A percentile compares a stretch with the other conserved stretches of the same genome.
These are phyloP conservation scores for Notoglanidium macrostoma DNA, from an alignment of 2,797 vertebrate genomes.

Conservation along the genomic window DNA sequence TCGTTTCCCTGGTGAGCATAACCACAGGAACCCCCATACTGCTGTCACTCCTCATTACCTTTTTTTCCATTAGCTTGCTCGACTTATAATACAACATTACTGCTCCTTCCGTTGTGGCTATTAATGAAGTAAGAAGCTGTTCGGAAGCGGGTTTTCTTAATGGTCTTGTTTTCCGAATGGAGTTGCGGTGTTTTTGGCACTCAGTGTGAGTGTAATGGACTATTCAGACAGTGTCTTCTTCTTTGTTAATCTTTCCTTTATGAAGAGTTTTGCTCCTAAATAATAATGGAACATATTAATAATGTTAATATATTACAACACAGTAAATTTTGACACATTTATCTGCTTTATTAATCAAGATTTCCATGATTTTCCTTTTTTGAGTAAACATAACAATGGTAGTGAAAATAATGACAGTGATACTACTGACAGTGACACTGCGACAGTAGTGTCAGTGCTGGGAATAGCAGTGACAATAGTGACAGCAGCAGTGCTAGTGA, in stretches of 20 bases:
- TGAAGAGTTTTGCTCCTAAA: background rate
- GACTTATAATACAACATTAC: background rate
- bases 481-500: background rate
- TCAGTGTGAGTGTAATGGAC: conserved; percentile 22
- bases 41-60: conserved; percentile 39
- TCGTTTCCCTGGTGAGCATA: background rate
- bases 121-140: conserved; percentile 29
- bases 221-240: background rate
- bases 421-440: background rate
- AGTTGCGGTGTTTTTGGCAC: background rate
- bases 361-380: background rate
- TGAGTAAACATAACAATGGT: background rate
- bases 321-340: background rate
- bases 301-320: background rate
- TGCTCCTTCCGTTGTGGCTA: conserved; percentile 11
- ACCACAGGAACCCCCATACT: background rate
- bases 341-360: background rate
- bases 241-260: background rate
- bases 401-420: background rate
- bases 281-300: background rate
- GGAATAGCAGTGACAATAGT: background rate
- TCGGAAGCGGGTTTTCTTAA: background rate
- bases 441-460: background rate
- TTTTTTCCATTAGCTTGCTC: conserved; percentile 16
- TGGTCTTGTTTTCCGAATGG: background rate